These are phyloP conservation scores for Diceros bicornis DNA, from an alignment of 2,797 vertebrate genomes.

Conservation along the genomic window DNA sequence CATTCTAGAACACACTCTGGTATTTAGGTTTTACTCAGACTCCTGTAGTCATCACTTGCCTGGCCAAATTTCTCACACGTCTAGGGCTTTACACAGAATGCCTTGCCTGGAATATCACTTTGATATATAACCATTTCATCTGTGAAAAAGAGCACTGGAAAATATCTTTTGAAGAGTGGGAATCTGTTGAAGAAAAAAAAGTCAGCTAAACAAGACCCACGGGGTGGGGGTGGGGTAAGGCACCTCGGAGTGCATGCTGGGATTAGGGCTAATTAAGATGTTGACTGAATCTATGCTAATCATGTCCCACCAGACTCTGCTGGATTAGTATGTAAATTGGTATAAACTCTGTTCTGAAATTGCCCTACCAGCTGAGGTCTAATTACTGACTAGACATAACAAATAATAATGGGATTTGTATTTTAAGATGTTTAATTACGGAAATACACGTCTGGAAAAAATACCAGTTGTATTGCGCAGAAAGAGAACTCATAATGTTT, in stretches of 20 bases:
- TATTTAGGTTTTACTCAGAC: neutral
- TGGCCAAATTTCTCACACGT: slow-evolving; percentile 64
- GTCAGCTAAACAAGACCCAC: slow-evolving; percentile 79
- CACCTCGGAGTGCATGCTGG: slow-evolving; percentile 79
- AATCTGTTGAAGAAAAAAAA: slow-evolving; percentile 69
- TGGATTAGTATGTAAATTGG: slow-evolving; percentile 91
- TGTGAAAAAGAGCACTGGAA: slow-evolving; percentile 67
- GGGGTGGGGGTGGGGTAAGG: slow-evolving; percentile 66
- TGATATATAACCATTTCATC: slow-evolving; percentile 63
- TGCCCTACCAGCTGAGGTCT: slow-evolving; percentile 90
- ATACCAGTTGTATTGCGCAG: slow-evolving; percentile 75
- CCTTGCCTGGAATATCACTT: neutral
- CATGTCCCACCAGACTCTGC: slow-evolving; percentile 87
- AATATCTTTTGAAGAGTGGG: slow-evolving; percentile 72
- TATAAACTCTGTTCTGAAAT: slow-evolving; percentile 87
- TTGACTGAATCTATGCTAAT: slow-evolving; percentile 89
- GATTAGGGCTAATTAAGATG: slow-evolving; percentile 90
- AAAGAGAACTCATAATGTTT: slow-evolving; percentile 79
- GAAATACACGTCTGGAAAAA: slow-evolving; percentile 84
- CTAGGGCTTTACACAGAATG: slow-evolving; percentile 31
- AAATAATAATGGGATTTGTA: slow-evolving; percentile 86
- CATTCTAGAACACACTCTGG: neutral
- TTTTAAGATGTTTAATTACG: slow-evolving; percentile 84
- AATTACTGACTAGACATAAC: slow-evolving; percentile 88
- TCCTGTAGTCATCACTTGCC: neutral